Percentiles rank a stretch among this genome's conserved stretches.
These are phyloP conservation scores for Macrobrachium rosenbergii DNA, from an alignment of 1,140 invertebrate species.

Conservation along the genomic window DNA sequence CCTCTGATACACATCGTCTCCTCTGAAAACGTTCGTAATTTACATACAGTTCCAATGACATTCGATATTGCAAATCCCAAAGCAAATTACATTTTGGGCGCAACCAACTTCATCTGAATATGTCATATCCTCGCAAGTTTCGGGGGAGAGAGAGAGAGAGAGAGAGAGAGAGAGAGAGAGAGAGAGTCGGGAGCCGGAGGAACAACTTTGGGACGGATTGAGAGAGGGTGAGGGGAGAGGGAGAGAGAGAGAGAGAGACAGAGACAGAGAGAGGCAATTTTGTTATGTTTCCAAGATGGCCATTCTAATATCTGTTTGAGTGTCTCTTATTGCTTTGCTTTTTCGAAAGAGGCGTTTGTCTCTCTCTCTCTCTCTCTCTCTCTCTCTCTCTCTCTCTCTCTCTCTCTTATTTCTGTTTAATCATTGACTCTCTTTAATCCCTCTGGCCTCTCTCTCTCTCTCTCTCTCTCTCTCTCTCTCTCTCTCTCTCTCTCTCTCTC, in stretches of 20 bases:
- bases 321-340: neutral
- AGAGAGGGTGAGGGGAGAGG: neutral
- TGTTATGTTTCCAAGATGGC: neutral
- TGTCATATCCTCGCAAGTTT: slow-evolving; percentile 34
- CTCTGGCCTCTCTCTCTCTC: neutral
- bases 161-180: neutral
- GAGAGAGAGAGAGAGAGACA: neutral
- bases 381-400: neutral
- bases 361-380: neutral
- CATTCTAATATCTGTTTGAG: neutral
- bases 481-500: neutral
- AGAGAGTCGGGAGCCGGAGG: too few relatives aligned
- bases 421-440: neutral
- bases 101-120: slow-evolving; percentile 55
- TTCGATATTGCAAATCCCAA: slow-evolving; percentile 60
- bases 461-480: neutral
- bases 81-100: slow-evolving; percentile 58
- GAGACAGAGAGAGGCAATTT: neutral
- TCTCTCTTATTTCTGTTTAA: neutral
- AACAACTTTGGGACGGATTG: neutral
- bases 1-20: slow-evolving; percentile 35
- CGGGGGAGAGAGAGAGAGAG: neutral
- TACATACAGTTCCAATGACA: slow-evolving; percentile 56
- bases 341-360: neutral
- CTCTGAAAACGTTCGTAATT: slow-evolving; percentile 51